A percentile compares a stretch with the other conserved stretches of the same genome.
Evolutionary conservation across 2,888 invertebrate genomes (phyloP).

Genomic region (Drymonia ruficornis): DNA sequence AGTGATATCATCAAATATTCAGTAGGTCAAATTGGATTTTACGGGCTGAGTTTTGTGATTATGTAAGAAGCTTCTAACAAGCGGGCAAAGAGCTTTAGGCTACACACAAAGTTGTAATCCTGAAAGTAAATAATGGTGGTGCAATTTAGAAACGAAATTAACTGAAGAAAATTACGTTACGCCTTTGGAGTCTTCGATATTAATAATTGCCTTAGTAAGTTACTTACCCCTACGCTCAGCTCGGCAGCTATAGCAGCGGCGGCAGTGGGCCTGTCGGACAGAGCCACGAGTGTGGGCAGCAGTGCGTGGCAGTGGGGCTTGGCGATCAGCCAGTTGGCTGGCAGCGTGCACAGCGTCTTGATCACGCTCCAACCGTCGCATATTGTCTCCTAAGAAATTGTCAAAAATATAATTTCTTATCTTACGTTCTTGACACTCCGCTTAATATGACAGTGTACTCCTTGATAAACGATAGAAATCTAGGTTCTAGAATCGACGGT

Average conservation of each 20-base stretch:
- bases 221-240: slow-evolving; percentile 87
- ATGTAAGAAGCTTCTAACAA: neutral
- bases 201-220: no score
- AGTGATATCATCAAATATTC: slow-evolving; percentile 52
- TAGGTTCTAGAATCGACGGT: no score
- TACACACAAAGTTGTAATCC: no score
- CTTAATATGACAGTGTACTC: no score
- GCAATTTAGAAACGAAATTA: no score
- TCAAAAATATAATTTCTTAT: slow-evolving; percentile 9
- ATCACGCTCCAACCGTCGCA: slow-evolving; percentile 86
- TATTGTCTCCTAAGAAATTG: slow-evolving; percentile 64
- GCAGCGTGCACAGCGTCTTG: slow-evolving; percentile 93
- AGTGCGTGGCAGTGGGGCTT: slow-evolving; percentile 88
- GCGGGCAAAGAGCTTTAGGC: no score
- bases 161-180: no score
- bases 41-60: slow-evolving; percentile 6
- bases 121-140: no score
- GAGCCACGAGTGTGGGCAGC: slow-evolving; percentile 91
- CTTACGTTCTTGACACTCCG: no score
- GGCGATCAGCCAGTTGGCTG: slow-evolving; percentile 94
- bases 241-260: slow-evolving; percentile 90
- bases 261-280: slow-evolving; percentile 83
- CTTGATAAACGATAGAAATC: no score
- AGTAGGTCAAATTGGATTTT: slow-evolving; percentile 43
- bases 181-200: no score